Percentiles rank a stretch among this genome's conserved stretches.
These are phyloP conservation scores for Yasuhikotakia modesta DNA, from an alignment of 2,797 vertebrate genomes.

Conservation along the genomic window DNA sequence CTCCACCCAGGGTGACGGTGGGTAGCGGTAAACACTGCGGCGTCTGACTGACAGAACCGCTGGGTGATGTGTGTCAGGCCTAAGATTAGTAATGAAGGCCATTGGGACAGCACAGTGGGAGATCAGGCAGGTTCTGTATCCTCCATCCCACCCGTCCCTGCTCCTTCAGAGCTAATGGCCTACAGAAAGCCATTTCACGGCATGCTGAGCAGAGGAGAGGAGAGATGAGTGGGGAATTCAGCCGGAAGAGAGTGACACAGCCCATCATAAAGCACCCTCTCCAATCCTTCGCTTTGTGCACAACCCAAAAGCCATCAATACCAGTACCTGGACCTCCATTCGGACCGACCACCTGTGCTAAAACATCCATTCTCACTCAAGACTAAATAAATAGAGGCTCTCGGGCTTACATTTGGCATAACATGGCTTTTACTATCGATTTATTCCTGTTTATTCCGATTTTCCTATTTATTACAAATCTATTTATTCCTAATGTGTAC, in stretches of 20 bases:
- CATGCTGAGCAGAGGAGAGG: slow-evolving; percentile 59
- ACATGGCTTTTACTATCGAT: not conserved
- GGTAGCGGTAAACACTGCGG: slow-evolving; percentile 32
- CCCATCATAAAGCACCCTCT: slow-evolving; percentile 42
- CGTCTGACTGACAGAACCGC: slow-evolving; percentile 41
- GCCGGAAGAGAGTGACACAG: slow-evolving; percentile 57
- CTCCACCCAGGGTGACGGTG: slow-evolving; percentile 8
- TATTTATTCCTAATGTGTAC: too few relatives aligned
- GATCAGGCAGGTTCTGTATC: slow-evolving; percentile 31
- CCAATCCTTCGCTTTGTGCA: slow-evolving; percentile 20
- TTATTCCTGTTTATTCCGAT: too few relatives aligned
- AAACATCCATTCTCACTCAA: slow-evolving; percentile 32
- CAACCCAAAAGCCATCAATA: slow-evolving; percentile 33
- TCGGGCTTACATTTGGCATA: not conserved
- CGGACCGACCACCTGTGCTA: not conserved
- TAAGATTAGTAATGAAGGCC: slow-evolving; percentile 49
- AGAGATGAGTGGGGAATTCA: slow-evolving; percentile 56
- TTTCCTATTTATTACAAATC: too few relatives aligned
- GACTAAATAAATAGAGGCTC: not conserved
- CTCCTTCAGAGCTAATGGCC: slow-evolving; percentile 62
- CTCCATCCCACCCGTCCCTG: slow-evolving; percentile 38
- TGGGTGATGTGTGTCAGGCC: slow-evolving; percentile 38
- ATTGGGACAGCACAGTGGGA: slow-evolving; percentile 45
- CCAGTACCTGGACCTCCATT: slow-evolving; percentile 32
- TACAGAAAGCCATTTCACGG: slow-evolving; percentile 68